Evolutionary conservation across 2,888 invertebrate genomes (phyloP).

Genomic region (Alcis repandata): DNA sequence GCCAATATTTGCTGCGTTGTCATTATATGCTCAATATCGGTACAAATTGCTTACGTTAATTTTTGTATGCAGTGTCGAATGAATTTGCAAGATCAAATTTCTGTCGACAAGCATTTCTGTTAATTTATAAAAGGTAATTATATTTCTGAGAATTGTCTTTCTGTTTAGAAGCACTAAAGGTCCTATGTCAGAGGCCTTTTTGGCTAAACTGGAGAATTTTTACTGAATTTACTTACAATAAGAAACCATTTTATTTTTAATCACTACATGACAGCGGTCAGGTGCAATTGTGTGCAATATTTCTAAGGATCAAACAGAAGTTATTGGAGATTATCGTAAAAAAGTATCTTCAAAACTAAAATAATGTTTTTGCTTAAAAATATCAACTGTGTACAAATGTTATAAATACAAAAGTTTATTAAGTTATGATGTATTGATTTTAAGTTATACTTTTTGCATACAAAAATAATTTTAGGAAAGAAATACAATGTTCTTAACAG

Average conservation of each 20-base stretch:
- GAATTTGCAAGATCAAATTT: constrained; percentile 42
- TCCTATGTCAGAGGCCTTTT: not conserved
- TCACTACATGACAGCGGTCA: no score
- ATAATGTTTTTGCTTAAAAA: no score
- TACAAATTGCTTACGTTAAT: constrained; percentile 35
- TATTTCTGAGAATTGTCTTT: constrained; percentile 18
- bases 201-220: no score
- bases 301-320: not conserved
- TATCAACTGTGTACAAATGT: no score
- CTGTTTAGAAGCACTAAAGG: not conserved
- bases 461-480: not conserved
- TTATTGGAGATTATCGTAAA: not conserved
- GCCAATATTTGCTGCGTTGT: not conserved
- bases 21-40: not conserved
- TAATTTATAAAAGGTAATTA: constrained; percentile 26
- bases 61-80: constrained; percentile 32
- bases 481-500: not conserved
- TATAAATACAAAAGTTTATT: no score
- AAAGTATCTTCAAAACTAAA: not conserved
- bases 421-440: not conserved
- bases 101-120: constrained; percentile 33
- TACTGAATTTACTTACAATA: no score
- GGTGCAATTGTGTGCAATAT: no score
- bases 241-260: no score
- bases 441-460: not conserved